phyloP scores from a whole-genome alignment of 2,797 vertebrate species.

The Scolopax bukidnonensis region DNA sequence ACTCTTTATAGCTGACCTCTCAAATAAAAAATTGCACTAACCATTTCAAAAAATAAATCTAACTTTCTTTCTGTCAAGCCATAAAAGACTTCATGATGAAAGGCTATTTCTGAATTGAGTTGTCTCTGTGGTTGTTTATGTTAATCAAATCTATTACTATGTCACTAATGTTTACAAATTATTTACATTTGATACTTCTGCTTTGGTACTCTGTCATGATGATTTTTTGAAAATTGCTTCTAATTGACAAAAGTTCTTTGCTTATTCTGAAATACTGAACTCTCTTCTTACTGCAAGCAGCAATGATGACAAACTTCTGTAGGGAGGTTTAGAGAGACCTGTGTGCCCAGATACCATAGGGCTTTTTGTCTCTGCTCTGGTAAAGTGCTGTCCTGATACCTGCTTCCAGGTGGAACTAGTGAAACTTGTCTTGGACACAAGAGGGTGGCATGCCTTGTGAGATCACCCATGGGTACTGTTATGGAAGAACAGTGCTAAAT shows the following conservation, averaged over 20 bases:
- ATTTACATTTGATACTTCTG: conserved; percentile 5
- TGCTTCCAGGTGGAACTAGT: background rate
- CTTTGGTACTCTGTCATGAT: background rate
- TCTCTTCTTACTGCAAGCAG: background rate
- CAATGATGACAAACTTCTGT: background rate
- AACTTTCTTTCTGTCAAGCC: conserved; percentile 58
- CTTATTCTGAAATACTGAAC: background rate
- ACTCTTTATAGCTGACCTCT: conserved; percentile 67
- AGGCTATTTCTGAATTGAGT: conserved; percentile 34
- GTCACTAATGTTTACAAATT: conserved; percentile 39
- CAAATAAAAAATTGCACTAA: conserved; percentile 78
- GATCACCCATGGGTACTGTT: background rate
- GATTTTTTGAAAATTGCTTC: background rate
- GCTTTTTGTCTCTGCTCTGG: background rate
- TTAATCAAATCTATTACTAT: background rate
- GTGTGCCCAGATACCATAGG: background rate
- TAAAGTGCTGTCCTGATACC: background rate
- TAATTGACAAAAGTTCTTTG: background rate
- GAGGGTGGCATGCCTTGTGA: background rate
- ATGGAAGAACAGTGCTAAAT: fast-evolving
- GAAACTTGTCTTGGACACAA: background rate
- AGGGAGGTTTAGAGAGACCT: background rate
- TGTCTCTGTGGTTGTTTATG: background rate
- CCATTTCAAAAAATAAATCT: conserved; percentile 47
- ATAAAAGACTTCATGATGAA: conserved; percentile 49